These are phyloP conservation scores for Selenia dentaria DNA, from an alignment of 2,888 invertebrate genomes.

Conservation along the genomic window DNA sequence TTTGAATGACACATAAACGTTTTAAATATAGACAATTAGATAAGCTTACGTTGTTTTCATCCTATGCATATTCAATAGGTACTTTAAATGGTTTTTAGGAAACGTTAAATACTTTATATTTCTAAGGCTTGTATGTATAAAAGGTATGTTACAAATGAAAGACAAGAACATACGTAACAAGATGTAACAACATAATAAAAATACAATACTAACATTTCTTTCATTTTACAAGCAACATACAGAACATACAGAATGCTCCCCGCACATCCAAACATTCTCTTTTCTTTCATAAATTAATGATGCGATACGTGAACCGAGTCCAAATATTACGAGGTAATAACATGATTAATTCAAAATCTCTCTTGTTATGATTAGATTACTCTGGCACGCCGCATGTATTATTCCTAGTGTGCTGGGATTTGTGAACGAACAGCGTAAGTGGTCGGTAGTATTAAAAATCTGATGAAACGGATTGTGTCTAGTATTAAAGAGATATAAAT, in stretches of 20 bases:
- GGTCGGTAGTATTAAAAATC: conserved; percentile 6
- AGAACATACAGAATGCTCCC: neutral
- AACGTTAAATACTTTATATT: too few species aligned
- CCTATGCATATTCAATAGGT: too few species aligned
- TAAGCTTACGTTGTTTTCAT: too few species aligned
- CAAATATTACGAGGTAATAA: conserved; percentile 38
- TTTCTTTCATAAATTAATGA: conserved; percentile 23
- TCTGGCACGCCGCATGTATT: conserved; percentile 29
- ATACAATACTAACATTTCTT: too few species aligned
- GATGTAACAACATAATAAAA: too few species aligned
- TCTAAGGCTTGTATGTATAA: too few species aligned
- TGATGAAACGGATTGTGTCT: conserved; percentile 1
- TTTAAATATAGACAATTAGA: too few species aligned
- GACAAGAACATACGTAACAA: neutral
- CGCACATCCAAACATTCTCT: neutral
- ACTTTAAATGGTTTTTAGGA: too few species aligned
- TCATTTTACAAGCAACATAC: neutral
- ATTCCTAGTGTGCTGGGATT: conserved; percentile 24
- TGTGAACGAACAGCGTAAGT: conserved; percentile 10
- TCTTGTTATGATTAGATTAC: conserved; percentile 36
- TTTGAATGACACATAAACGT: too few species aligned
- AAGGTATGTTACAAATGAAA: too few species aligned
- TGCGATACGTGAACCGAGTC: conserved; percentile 34
- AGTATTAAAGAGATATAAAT: too few species aligned
- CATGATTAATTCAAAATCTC: conserved; percentile 55